Percentiles rank a stretch among this genome's conserved stretches.
Conservation (phyloP, 1,140 invertebrate genomes). For the Plodia interpunctella region DNA sequence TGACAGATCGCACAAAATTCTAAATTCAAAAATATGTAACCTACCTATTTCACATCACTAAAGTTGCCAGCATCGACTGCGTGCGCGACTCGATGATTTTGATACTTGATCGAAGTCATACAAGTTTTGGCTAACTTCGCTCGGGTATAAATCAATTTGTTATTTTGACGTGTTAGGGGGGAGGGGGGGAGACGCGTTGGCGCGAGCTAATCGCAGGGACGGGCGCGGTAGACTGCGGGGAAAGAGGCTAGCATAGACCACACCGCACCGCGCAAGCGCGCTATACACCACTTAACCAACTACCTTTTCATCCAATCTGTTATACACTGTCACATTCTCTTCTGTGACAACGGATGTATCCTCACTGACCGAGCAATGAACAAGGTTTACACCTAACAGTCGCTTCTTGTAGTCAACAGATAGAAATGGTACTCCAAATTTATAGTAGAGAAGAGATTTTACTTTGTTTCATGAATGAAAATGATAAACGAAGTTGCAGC, state of each 20-base stretch:
- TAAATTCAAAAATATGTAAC: slow-evolving; percentile 3
- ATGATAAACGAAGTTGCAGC: neutral
- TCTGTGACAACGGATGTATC: neutral
- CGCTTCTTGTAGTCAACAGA: neutral
- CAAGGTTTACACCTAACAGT: neutral
- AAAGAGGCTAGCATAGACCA: slow-evolving; percentile 11
- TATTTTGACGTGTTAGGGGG: slow-evolving; percentile 49
- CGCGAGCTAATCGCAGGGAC: slow-evolving; percentile 30
- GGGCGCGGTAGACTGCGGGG: slow-evolving; percentile 48
- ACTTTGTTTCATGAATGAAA: slow-evolving; percentile 6
- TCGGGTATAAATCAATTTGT: slow-evolving; percentile 54
- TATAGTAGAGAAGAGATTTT: neutral
- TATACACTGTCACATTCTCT: neutral
- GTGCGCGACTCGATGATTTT: slow-evolving; percentile 5
- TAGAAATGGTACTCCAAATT: neutral
- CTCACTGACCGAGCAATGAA: neutral
- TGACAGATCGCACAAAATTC: slow-evolving; percentile 33
- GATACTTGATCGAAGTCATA: slow-evolving; percentile 17
- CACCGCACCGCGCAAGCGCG: slow-evolving; percentile 37
- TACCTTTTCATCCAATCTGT: neutral
- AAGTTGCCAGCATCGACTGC: slow-evolving; percentile 13
- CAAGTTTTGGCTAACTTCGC: slow-evolving; percentile 26
- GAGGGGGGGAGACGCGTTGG: slow-evolving; percentile 24
- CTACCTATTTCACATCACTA: slow-evolving; percentile 15
- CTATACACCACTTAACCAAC: neutral